phyloP scores from a whole-genome alignment of 2,888 invertebrate genomes.

The Zaprionus bogoriensis region DNA sequence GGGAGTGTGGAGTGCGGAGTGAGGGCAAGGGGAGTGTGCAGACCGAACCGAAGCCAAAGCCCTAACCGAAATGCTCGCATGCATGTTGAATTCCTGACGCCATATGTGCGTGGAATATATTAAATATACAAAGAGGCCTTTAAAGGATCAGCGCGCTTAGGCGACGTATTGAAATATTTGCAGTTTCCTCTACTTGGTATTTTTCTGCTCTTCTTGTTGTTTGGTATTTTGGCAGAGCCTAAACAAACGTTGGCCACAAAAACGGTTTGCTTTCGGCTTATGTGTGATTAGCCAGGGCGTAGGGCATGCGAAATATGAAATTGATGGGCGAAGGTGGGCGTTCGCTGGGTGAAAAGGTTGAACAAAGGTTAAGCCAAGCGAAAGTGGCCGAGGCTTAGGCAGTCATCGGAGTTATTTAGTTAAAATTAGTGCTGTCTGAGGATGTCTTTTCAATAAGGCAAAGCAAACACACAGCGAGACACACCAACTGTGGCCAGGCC shows the following conservation, averaged over 20 bases:
- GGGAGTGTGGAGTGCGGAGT: neutral
- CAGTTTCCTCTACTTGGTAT: constrained; percentile 24
- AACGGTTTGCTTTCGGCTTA: constrained; percentile 48
- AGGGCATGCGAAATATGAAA: constrained; percentile 51
- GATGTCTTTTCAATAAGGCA: constrained; percentile 72
- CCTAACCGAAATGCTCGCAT: constrained; percentile 40
- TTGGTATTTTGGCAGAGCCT: constrained; percentile 32
- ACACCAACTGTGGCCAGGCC: constrained; percentile 33
- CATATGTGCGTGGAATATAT: constrained; percentile 76
- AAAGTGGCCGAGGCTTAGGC: constrained; percentile 35
- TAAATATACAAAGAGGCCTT: constrained; percentile 62
- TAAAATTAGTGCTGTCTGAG: constrained; percentile 74
- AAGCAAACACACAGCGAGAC: constrained; percentile 46
- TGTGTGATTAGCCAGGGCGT: constrained; percentile 45
- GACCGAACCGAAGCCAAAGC: neutral
- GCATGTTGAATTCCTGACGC: constrained; percentile 66
- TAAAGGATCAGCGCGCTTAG: constrained; percentile 45
- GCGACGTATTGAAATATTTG: constrained; percentile 32
- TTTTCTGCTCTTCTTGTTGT: neutral
- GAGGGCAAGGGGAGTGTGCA: neutral
- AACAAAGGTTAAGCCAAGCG: constrained; percentile 66
- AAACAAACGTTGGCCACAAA: constrained; percentile 56
- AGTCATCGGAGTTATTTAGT: constrained; percentile 75
- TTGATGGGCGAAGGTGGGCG: constrained; percentile 12
- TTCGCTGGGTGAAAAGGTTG: constrained; percentile 57